Evolutionary conservation across 2,888 invertebrate species (phyloP).

Genomic region (Nymphalis urticae): DNA sequence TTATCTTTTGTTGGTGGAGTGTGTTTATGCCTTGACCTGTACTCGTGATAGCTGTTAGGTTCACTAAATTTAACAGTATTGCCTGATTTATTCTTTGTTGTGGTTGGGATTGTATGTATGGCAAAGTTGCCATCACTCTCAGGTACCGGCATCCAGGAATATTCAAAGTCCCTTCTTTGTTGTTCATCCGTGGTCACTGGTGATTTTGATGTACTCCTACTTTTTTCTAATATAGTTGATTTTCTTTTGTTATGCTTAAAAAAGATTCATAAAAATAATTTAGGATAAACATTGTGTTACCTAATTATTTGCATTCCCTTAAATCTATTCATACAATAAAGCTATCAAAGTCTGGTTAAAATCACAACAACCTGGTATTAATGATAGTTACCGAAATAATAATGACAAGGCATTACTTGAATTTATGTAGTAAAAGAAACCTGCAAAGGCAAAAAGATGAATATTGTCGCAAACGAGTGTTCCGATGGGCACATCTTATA

Average conservation of each 20-base stretch:
- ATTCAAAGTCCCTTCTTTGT: conserved; percentile 59
- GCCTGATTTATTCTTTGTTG: conserved; percentile 54
- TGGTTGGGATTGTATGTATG: conserved; percentile 64
- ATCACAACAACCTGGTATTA: no score
- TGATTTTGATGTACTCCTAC: conserved; percentile 48
- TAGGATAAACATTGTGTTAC: no score
- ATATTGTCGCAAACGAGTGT: no score
- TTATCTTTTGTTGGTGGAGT: conserved; percentile 74
- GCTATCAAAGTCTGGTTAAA: no score
- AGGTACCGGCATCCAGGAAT: conserved; percentile 77
- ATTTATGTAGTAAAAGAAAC: no score
- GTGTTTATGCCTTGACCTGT: conserved; percentile 72
- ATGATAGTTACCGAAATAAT: no score
- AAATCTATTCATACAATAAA: no score
- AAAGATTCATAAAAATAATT: conserved; percentile 1
- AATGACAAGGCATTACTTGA: no score
- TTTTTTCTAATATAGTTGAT: conserved; percentile 25
- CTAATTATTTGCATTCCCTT: no score
- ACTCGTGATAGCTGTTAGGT: conserved; percentile 72
- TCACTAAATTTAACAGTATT: conserved; percentile 68
- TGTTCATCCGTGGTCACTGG: conserved; percentile 45
- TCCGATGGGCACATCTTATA: no score
- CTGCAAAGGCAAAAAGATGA: no score
- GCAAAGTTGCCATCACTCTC: conserved; percentile 66
- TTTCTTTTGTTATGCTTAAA: conserved; percentile 48